These are phyloP conservation scores for Caenorhabditis sp. DNA, from an alignment of 2,888 invertebrate genomes.

Conservation along the genomic window DNA sequence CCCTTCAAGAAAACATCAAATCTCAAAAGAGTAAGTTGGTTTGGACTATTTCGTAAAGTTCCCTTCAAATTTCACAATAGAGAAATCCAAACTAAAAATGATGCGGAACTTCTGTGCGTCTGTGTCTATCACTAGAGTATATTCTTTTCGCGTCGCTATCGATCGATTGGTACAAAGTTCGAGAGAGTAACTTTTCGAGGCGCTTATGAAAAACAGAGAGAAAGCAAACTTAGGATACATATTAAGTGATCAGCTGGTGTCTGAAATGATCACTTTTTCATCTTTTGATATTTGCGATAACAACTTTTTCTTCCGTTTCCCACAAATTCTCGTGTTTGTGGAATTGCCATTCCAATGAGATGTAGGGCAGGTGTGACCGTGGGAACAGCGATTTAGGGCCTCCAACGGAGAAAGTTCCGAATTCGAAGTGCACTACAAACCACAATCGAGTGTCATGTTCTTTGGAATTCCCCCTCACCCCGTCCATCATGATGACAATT, in stretches of 20 bases:
- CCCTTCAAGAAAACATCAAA: slow-evolving; percentile 4
- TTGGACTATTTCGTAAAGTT: neutral
- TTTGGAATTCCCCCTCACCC: slow-evolving; percentile 14
- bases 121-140: slow-evolving; percentile 22
- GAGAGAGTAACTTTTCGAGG: neutral
- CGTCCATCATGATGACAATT: slow-evolving; percentile 23
- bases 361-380: too few relatives aligned
- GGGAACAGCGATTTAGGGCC: too few relatives aligned
- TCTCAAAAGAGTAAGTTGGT: slow-evolving; percentile 20
- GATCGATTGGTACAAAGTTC: slow-evolving; percentile 3
- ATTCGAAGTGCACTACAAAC: slow-evolving; percentile 8
- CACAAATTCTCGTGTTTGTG: too few relatives aligned
- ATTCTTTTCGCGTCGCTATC: slow-evolving; percentile 13
- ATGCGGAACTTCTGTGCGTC: slow-evolving; percentile 5
- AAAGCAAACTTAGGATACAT: neutral
- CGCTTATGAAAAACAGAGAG: neutral
- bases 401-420: neutral
- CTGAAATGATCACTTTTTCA: neutral
- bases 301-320: too few relatives aligned
- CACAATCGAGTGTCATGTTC: slow-evolving; percentile 8
- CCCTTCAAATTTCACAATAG: neutral
- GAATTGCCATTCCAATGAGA: too few relatives aligned
- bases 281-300: too few relatives aligned
- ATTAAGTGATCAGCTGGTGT: neutral
- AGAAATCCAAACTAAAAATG: slow-evolving; percentile 11